Percentiles rank a stretch among this genome's conserved stretches.
Evolutionary conservation across 2,113 vertebrate species (phyloP).

Genomic region (Melanocharis versteri): DNA sequence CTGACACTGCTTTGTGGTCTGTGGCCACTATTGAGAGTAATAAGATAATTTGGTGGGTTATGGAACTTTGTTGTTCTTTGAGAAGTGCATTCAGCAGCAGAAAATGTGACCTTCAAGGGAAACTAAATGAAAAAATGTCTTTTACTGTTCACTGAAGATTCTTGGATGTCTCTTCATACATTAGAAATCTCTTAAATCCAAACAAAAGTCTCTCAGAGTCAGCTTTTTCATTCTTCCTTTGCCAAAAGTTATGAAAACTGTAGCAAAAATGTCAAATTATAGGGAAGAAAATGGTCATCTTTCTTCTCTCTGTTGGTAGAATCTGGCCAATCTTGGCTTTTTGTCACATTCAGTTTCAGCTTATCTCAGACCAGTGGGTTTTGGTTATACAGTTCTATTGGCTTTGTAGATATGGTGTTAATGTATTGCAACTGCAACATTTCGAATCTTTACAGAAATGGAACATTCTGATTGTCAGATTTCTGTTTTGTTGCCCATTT

Average conservation of each 20-base stretch:
- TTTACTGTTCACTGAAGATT: not conserved
- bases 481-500: not conserved
- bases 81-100: not conserved
- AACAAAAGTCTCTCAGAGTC: not conserved
- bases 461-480: not conserved
- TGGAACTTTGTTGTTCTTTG: not conserved
- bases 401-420: not conserved
- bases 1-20: not conserved
- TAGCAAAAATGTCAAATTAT: not conserved
- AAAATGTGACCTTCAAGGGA: not conserved
- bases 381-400: not conserved
- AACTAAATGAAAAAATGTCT: not conserved
- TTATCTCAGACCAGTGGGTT: not conserved
- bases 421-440: not conserved
- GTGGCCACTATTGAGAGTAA: not conserved
- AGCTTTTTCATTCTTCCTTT: slow-evolving; percentile 2
- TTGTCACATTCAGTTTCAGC: not conserved
- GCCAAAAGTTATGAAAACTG: not conserved
- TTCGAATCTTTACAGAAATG: not conserved
- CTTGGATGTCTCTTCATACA: not conserved
- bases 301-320: not conserved
- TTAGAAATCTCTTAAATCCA: not conserved
- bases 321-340: not conserved
- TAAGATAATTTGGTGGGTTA: not conserved
- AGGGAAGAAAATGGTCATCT: not conserved